Evolutionary conservation across 2,797 vertebrate genomes (phyloP), one percentile per base, ranked within the genome.

Genomic region (Malacoctenus gilli): DNA sequence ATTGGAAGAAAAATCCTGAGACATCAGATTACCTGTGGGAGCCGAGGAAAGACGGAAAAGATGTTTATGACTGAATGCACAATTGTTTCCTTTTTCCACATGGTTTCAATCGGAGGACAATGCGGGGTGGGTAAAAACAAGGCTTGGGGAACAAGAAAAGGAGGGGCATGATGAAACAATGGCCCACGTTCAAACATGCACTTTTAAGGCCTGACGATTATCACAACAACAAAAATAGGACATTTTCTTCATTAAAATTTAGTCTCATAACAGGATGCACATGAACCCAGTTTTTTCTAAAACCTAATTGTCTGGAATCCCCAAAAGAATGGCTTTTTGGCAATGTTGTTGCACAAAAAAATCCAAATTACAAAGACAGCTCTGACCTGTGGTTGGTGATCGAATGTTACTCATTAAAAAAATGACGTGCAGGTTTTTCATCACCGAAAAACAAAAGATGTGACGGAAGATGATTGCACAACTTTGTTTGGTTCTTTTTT

Each of bases 81-180:
- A 28, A 20, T 56, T 49, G 31, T 39, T 66, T 51, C 12, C 40
- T 28, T 48, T 52, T 50, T 39, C 36, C 66, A 76, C 23, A 58
- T 64, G 63, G 30, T 60, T 48, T 63, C 20, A 67, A 68, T 73
- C 32, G 38, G 9, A 59, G 40, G 59, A 67, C 46, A 77, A 77
- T 36, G 41, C 22, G 42, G 56, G 44, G 10, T 22, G 16, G 9
- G 37, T 8, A 54, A 36, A 32, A 49, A 52, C 19, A 48, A 62
- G 25, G 18, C 21, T 56, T 35, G 28, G 30, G 8, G 31, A 55
- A 58, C 36, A 23, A 21, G 14, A 36, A 19, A 16, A 37, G 34
- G 14, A 7, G 22, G 53, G 25, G 20, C 0, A 21, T 50, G 20
- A 62, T 60, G 28, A 35, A 62, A 46, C 14, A 21, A 28, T 52